These are phyloP conservation scores for Melinaea marsaeus DNA, from an alignment of 2,888 invertebrate species.

Conservation along the genomic window DNA sequence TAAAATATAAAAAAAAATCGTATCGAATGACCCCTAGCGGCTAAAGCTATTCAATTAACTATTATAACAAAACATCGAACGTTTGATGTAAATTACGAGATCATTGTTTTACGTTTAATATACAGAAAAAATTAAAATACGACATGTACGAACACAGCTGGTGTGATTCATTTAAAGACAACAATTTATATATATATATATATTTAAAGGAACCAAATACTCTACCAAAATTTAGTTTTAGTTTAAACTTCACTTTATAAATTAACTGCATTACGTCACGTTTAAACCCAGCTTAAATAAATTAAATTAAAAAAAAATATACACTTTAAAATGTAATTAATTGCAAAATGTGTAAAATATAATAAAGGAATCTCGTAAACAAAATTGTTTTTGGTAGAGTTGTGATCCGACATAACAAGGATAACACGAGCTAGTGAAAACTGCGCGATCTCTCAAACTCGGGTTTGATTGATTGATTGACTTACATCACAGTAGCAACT, in stretches of 20 bases:
- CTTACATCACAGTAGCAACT: conserved; percentile 13
- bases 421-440: conserved; percentile 14
- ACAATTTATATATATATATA: conserved; percentile 10
- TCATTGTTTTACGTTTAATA: conserved; percentile 65
- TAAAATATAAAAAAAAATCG: conserved; percentile 5
- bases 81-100: conserved; percentile 63
- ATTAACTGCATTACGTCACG: too few relatives aligned
- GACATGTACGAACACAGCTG: conserved; percentile 66
- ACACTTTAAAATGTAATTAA: too few relatives aligned
- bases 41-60: conserved; percentile 34
- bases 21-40: conserved; percentile 17
- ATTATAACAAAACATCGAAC: conserved; percentile 38
- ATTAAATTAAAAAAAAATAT: too few relatives aligned
- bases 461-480: neutral
- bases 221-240: conserved; percentile 7
- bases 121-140: conserved; percentile 38
- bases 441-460: conserved; percentile 14
- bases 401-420: conserved; percentile 14
- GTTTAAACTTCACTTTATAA: too few relatives aligned
- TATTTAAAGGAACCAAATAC: conserved; percentile 13
- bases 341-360: neutral
- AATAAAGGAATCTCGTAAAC: neutral
- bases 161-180: conserved; percentile 52
- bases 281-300: too few relatives aligned
- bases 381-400: conserved; percentile 8